These are phyloP conservation scores for Anoplophora glabripennis DNA, from an alignment of 1,140 invertebrate genomes.

Conservation along the genomic window DNA sequence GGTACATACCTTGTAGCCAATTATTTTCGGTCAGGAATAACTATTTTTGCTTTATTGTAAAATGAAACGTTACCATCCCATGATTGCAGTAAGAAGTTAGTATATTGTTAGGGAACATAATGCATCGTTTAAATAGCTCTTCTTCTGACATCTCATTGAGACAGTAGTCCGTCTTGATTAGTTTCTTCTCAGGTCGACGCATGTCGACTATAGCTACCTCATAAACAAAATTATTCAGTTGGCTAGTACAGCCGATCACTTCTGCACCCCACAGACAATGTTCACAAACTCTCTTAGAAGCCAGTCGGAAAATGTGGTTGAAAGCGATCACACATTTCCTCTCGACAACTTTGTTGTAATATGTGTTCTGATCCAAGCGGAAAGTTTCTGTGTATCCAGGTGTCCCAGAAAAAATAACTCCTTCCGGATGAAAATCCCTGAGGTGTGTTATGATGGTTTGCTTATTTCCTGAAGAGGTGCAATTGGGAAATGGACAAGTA, in stretches of 20 bases:
- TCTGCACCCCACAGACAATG: constrained; percentile 39
- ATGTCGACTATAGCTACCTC: constrained; percentile 36
- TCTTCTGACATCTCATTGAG: constrained; percentile 34
- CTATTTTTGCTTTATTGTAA: constrained; percentile 25
- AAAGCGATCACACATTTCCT: constrained; percentile 26
- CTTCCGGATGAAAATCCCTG: constrained; percentile 26
- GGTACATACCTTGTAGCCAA: too few species aligned
- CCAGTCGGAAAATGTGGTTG: constrained; percentile 32
- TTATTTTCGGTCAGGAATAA: too few species aligned
- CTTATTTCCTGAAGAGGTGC: constrained; percentile 28
- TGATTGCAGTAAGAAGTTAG: constrained; percentile 34
- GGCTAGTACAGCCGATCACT: constrained; percentile 29
- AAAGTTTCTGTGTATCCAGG: constrained; percentile 28
- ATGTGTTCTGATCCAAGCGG: constrained; percentile 25
- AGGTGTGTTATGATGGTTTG: constrained; percentile 30
- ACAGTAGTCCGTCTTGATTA: constrained; percentile 37
- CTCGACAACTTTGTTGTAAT: constrained; percentile 17
- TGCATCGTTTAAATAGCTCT: constrained; percentile 37
- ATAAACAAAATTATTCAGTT: constrained; percentile 33
- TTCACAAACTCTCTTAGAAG: constrained; percentile 31
- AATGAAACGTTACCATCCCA: constrained; percentile 34
- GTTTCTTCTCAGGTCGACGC: constrained; percentile 31
- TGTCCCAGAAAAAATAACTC: constrained; percentile 22
- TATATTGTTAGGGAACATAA: constrained; percentile 34
- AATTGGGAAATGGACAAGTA: constrained; percentile 34